These are phyloP conservation scores for Drosophila ustulata DNA, from an alignment of 2,888 invertebrate genomes.

Conservation along the genomic window DNA sequence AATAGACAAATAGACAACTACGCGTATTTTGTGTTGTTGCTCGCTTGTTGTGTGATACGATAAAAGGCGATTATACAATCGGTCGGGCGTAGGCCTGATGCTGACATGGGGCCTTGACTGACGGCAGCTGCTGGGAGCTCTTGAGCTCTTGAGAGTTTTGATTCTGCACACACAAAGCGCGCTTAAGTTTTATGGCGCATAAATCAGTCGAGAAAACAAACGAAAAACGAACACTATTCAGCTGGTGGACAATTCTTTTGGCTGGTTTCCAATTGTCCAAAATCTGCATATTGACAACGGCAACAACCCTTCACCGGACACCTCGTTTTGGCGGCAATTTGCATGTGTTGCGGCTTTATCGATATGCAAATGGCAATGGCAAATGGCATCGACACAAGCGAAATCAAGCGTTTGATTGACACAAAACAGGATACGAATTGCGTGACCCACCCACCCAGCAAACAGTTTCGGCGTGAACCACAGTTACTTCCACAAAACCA, in stretches of 20 bases:
- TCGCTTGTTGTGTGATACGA: conserved; percentile 31
- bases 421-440: conserved; percentile 72
- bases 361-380: conserved; percentile 60
- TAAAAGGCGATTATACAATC: conserved; percentile 56
- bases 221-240: conserved; percentile 6
- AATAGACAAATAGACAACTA: conserved; percentile 17
- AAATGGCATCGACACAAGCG: conserved; percentile 30
- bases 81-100: conserved; percentile 52
- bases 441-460: conserved; percentile 44
- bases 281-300: conserved; percentile 64
- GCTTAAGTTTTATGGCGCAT: conserved; percentile 72
- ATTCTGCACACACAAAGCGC: conserved; percentile 57
- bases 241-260: conserved; percentile 57
- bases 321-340: conserved; percentile 32
- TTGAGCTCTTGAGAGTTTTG: conserved; percentile 27
- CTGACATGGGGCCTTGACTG: conserved; percentile 43
- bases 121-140: conserved; percentile 34
- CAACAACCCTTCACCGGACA: conserved; percentile 55
- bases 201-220: conserved; percentile 58
- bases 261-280: conserved; percentile 29
- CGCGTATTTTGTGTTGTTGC: conserved; percentile 12
- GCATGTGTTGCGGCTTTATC: conserved; percentile 21
- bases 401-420: conserved; percentile 65
- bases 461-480: not conserved
- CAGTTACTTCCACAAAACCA: conserved; percentile 1